phyloP scores from a whole-genome alignment of 2,888 invertebrate genomes.

The Margaritifera margaritifera region DNA sequence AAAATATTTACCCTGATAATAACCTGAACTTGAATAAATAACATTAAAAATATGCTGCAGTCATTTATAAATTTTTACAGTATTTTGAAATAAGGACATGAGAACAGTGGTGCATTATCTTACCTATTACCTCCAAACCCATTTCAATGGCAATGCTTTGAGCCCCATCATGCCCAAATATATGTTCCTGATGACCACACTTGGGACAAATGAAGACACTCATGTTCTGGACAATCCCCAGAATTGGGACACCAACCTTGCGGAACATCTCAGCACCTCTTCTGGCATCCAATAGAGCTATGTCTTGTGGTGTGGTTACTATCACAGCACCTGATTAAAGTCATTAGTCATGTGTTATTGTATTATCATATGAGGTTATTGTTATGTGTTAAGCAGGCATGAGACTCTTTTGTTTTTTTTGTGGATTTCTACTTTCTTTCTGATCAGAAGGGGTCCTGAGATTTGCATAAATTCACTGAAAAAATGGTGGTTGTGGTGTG shows the following conservation, averaged over 20 bases:
- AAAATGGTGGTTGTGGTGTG: too few species aligned
- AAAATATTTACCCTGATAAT: too few species aligned
- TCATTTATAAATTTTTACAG: background rate
- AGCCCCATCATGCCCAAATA: slow-evolving; percentile 82
- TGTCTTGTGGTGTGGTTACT: slow-evolving; percentile 93
- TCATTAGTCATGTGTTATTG: too few species aligned
- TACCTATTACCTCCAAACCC: slow-evolving; percentile 75
- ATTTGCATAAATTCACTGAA: too few species aligned
- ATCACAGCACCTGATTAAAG: slow-evolving; percentile 82
- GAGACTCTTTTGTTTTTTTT: too few species aligned
- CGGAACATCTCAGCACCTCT: slow-evolving; percentile 91
- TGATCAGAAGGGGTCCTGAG: too few species aligned
- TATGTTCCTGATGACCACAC: slow-evolving; percentile 82
- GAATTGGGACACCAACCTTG: slow-evolving; percentile 80
- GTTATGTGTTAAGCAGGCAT: too few species aligned
- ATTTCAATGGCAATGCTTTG: slow-evolving; percentile 77
- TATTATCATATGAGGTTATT: too few species aligned
- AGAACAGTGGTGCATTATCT: slow-evolving; percentile 5
- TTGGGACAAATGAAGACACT: slow-evolving; percentile 84
- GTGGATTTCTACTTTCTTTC: too few species aligned
- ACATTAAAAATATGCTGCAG: background rate
- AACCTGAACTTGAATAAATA: background rate
- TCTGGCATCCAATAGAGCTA: slow-evolving; percentile 88
- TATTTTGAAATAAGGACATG: background rate
- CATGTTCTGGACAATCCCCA: slow-evolving; percentile 96